Evolutionary conservation across 2,797 vertebrate genomes (phyloP), one percentile per base, ranked within the genome.

Genomic region (Channa striata): DNA sequence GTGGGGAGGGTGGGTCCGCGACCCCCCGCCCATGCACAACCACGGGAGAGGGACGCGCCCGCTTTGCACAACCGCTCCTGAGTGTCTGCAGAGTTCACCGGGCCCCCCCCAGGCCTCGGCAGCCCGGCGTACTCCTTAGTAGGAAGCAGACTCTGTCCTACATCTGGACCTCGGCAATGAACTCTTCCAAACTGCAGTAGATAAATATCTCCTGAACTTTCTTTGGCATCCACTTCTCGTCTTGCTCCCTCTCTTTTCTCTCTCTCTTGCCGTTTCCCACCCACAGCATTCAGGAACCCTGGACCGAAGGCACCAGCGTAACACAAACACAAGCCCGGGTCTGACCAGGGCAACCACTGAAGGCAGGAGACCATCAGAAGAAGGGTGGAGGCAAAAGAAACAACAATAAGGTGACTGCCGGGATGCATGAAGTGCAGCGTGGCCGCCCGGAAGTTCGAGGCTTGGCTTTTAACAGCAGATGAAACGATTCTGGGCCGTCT

Each of bases 11-110:
- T 84, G 90, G 87, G 87, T 85, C 83, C 42, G 36, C 83, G 84
- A 90, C 89, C 88, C 88, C 80, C 85, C 85, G 76, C 89, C 82
- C 66, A 86, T 80, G 40, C 80, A 63, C 68, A 21, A 82, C 90
- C 87, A 77, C 72, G 51, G 59, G 66, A 72, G 77, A 83, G 78
- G 85, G 89, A 89, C 84, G 78, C 54, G 21, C 79, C 77, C 72
- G 2, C 33, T 72, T 72, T 64, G 68, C 63, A 64, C 70, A 77
- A 37, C 62, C 67, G 50, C 75, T 52, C 51, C 40, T 37, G 72
- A 81, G 77, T 75, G 71, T 72, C 66, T 42, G 8, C 47, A 54
- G 59, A 60, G 51, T 54, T 68, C 66, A 59, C 60, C 58, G 60
- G 5, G 20, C 65, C 56, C 63, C 50, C 63, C 50, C 10, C 23